These are phyloP conservation scores for Agrilus biguttatus DNA, from an alignment of 2,888 invertebrate species.

Conservation along the genomic window DNA sequence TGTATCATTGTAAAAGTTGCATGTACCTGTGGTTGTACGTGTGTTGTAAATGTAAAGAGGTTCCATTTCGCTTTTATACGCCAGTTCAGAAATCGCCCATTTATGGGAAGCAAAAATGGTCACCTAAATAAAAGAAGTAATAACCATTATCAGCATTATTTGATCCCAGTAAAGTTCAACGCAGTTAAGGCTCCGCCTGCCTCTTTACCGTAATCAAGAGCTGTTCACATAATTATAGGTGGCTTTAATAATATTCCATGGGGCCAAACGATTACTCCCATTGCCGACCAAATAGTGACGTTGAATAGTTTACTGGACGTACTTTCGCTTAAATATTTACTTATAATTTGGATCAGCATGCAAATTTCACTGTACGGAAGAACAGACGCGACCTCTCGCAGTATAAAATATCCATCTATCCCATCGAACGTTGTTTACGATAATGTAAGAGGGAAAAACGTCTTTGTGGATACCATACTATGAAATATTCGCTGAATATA, in stretches of 20 bases:
- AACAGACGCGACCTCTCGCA: not conserved
- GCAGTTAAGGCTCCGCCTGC: conserved; percentile 12
- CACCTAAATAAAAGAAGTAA: conserved; percentile 8
- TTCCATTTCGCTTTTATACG: too few species aligned
- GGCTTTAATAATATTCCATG: conserved; percentile 13
- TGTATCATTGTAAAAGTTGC: too few species aligned
- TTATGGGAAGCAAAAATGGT: too few species aligned
- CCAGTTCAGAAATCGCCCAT: too few species aligned
- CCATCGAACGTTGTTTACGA: not conserved
- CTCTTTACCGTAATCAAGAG: conserved; percentile 15
- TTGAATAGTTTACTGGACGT: not conserved
- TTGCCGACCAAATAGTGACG: not conserved
- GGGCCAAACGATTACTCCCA: conserved; percentile 2
- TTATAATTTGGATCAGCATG: conserved; percentile 12
- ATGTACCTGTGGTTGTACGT: too few species aligned
- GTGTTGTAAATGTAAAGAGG: too few species aligned
- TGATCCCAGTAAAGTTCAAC: conserved; percentile 15
- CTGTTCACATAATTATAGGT: conserved; percentile 15
- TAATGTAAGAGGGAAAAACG: not conserved
- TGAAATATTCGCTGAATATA: too few species aligned
- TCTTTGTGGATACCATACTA: too few species aligned
- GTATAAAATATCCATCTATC: not conserved
- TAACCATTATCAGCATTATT: conserved; percentile 9
- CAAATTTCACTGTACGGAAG: conserved; percentile 9
- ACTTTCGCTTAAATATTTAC: conserved; percentile 2